A percentile compares a stretch with the other conserved stretches of the same genome.
Conservation (phyloP, 2,888 invertebrate genomes). For the Alviniconcha strummeri region DNA sequence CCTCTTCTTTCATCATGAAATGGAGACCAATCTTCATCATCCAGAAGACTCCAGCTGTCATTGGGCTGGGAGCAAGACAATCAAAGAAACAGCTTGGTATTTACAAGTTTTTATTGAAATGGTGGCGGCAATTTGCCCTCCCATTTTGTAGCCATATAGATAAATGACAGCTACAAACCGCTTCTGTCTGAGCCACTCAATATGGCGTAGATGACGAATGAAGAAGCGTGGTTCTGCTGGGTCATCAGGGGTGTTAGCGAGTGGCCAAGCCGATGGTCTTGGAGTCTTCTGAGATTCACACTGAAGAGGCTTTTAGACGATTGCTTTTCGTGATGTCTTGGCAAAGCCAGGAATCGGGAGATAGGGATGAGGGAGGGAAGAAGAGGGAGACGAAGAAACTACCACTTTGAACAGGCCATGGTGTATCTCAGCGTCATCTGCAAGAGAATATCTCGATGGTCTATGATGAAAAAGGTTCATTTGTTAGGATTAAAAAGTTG, state of each 20-base stretch:
- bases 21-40: constrained; percentile 26
- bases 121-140: constrained; percentile 32
- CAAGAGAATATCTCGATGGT: too few species aligned
- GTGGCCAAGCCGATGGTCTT: background rate
- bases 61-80: constrained; percentile 24
- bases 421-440: too few species aligned
- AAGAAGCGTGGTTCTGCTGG: constrained; percentile 9
- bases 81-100: constrained; percentile 33
- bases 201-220: constrained; percentile 34
- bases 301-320: constrained; percentile 20
- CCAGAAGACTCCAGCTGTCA: constrained; percentile 12
- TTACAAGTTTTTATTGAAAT: constrained; percentile 34
- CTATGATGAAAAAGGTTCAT: too few species aligned
- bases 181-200: constrained; percentile 35
- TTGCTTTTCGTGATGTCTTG: constrained; percentile 10
- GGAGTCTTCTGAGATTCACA: background rate
- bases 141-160: constrained; percentile 33
- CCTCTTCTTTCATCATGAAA: constrained; percentile 11
- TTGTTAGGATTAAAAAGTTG: too few species aligned
- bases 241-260: constrained; percentile 8
- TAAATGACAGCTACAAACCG: constrained; percentile 34
- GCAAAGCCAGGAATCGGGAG: too few species aligned
- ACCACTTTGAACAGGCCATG: too few species aligned
- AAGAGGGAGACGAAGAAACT: too few species aligned
- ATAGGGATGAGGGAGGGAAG: too few species aligned